Base-by-base conservation (phyloP, 92 coral and sea anemone species). In the Virgularia gustaviana region DNA sequence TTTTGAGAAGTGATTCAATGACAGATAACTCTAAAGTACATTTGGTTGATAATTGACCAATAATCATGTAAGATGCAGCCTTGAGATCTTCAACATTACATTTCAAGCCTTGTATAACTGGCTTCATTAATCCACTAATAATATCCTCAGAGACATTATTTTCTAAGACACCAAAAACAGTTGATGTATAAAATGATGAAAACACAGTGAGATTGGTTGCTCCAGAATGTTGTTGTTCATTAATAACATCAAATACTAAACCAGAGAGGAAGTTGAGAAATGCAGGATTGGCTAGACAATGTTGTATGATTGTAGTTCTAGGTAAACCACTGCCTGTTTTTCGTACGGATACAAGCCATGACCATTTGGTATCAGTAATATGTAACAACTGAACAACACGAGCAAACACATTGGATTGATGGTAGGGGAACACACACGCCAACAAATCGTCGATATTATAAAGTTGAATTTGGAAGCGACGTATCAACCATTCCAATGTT, bases 31-130 rank as follows among this genome's bases (percentile, higher is more conserved):
- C 90, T 82, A 92, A 59, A 19, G 63, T 59, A 57, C 96, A 92
- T 78, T 77, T 89, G 31, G 75, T 71, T 63, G 96, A 87, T 4
- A 89, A 76, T 76, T 92, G 98, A 25, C 90, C 98, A 78, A 88
- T 78, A 33, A 92, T 85, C 96, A 92, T 92, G 41, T 92, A 92
- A 1, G 98, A 89, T 3, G 98, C 85, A 27, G 94, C 88, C 38
- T 67, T 57, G 10, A 90, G 64, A 73, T 89, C 98, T 4, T 83
- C 49, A 38, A 82, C 42, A 12, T 64, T 73, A 63, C 96, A 86
- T 67, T 90, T 87, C 24, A 94, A 58, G 11, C 95, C 95, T 56
- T 71, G 77, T 38, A 94, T 36, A 39, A 94, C 78, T 51, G 72
- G 65, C 1, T 94, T 87, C 76, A 94, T 52, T 44, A 94, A 36